Evolutionary conservation across 1,140 invertebrate genomes (phyloP), one percentile per base, ranked within the genome.

Genomic region (Aphelinus atriplicis): DNA sequence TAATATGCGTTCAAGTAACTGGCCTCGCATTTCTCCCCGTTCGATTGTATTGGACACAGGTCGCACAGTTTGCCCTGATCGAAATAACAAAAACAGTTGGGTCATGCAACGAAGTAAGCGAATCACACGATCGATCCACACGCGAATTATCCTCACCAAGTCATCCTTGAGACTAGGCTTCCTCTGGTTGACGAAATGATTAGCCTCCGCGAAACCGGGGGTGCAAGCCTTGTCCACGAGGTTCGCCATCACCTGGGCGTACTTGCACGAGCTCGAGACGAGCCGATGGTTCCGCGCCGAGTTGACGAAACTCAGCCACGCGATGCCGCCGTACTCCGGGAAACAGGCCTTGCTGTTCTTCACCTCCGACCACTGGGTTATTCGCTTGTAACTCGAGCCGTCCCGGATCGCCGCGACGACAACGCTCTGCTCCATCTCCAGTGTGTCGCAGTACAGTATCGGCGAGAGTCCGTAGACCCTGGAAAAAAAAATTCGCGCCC

Each of bases 281-380:
- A 91, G 77, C 43, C 83, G 76, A 0, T 84, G 77, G n/a, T 83
- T 81, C 46, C 90, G 87, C 0, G 88, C 88, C 0, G 82, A 77
- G 45, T 90, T 87, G 6, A 92, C 79, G 77, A 92, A 91, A 2
- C 90, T 88, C n/a, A 92, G 79, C 88, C 90, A 92, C 9, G 91
- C 89, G 66, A 92, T 89, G 26, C 91, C 91, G 2, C 90, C 89
- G 77, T 88, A 93, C 78, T 91, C 90, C 0, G 91, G 90, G 83
- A 93, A 90, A 82, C 94, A 95, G 1, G 91, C 91, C 47, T 84
- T 90, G 77, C 87, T 90, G 5, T 85, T 87, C 58, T 88, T 85
- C 1, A 93, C 80, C 79, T 91, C 90, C 74, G 88, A 84, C 73
- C 92, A 89, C n/a, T 84, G 84, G 0, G 84, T 90, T 50, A 92